Percentiles rank a stretch among this genome's conserved stretches.
These are phyloP conservation scores for Eremophila alpestris DNA, from an alignment of 2,797 vertebrate genomes.

Conservation along the genomic window DNA sequence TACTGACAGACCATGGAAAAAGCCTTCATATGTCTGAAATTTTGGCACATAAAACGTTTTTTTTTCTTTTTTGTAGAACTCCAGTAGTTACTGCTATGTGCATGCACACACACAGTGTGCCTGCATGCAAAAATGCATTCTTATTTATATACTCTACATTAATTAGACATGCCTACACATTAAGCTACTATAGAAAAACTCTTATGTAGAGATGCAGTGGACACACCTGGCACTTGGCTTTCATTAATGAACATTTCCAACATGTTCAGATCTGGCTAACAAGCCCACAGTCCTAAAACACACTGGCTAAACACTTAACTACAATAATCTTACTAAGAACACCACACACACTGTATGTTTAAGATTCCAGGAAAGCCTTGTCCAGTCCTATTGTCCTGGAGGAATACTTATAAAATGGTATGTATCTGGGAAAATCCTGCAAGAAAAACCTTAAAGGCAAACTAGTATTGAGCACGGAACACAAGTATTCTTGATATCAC, in stretches of 20 bases:
- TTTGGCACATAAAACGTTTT: conserved; percentile 6
- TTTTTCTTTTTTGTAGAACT: conserved; percentile 18
- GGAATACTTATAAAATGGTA: background rate
- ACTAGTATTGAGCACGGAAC: background rate
- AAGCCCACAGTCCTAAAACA: background rate
- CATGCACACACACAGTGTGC: background rate
- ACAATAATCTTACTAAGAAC: background rate
- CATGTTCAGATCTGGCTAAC: background rate
- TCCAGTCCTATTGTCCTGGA: background rate
- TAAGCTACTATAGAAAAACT: background rate
- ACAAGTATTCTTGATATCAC: background rate
- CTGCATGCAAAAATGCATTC: conserved; percentile 38
- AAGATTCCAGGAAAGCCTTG: background rate
- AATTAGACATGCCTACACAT: background rate
- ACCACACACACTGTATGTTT: background rate
- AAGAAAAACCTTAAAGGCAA: conserved; percentile 23
- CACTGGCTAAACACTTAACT: background rate
- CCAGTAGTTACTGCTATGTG: conserved; percentile 53
- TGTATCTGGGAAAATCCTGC: background rate
- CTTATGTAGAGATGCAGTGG: background rate
- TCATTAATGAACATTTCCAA: conserved; percentile 20
- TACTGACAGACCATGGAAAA: conserved; percentile 68
- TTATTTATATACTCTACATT: background rate
- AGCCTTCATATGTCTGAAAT: conserved; percentile 55
- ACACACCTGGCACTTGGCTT: background rate